Evolutionary conservation across 2,113 vertebrate species (phyloP), one percentile per base, ranked within the genome.

Genomic region (Physeter macrocephalus): DNA sequence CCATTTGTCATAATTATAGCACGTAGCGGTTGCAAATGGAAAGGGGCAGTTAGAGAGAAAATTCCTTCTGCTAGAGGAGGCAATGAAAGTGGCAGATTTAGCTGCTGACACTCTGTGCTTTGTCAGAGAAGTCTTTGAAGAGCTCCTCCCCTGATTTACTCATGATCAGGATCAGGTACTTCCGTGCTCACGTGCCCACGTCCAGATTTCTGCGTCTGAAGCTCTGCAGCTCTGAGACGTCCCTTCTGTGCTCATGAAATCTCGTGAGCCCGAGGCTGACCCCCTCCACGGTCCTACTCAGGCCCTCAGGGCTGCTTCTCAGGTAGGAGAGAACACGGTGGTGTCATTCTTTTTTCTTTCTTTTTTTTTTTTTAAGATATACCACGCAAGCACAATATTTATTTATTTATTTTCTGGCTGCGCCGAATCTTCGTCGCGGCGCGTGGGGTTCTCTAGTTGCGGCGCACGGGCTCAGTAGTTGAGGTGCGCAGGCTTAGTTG

Each of bases 1-100:
- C 77, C 59, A 25, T 0, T 86, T 80, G 78, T 84, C 54, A 9
- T 90, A 86, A 96, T 97, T 92, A 67, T 6, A 93, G 67, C 57
- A 18, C 36, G 27, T 77, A 84, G 64, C 46, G 67, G 29, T 75
- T 75, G 67, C 21, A 90, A 85, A 69, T 20, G 18, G 43, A 57
- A 86, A 91, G 90, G 69, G 72, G 15, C 72, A 69, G 39, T 93
- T 78, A 74, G 87, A 29, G 77, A 82, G 84, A 90, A 75, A 91
- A 61, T 20, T 8, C 74, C 62, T 59, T 64, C 81, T 94, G 78
- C 62, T 21, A 7, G 82, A 82, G 77, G 46, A 72, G 71, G 69
- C 64, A 12, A 4, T 18, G 72, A 59, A 59, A 71, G 41, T 57
- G 67, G 62, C 74, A 88, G 61, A 29, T 36, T 67, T 69, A 75